Base-by-base conservation (phyloP, 1,140 invertebrate genomes). In the Trichogramma pretiosum region DNA sequence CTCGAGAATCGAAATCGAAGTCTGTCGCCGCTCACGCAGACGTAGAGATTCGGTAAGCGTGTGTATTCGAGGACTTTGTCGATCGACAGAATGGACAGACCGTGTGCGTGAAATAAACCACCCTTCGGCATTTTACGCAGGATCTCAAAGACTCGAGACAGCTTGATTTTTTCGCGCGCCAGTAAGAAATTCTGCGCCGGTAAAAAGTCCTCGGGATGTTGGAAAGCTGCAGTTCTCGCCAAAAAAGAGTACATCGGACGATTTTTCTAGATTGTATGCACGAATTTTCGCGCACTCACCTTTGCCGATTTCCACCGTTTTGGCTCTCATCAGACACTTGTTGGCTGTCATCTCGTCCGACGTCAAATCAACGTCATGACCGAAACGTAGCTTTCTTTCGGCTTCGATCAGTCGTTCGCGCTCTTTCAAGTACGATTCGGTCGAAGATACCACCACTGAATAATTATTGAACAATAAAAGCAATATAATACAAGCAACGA, bases 121-220 rank as follows among this genome's bases (percentile, higher is more conserved):
- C 85, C 87, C 72, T 84, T 83, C 1, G 83, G 83, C 70, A 86
- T 77, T 22, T 69, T 65, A 49, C 76, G 69, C n/a, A 90, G 78
- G 5, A 89, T 76, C 38, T 76, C 58, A 47, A 81, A 89, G 0
- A 89, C 77, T 44, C 74, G 62, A 0, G 84, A 85, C 1, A 72
- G 55, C 21, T 79, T 74, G 33, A 89, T 84, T 3, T 75, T 37
- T 0, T 67, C 42, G 55, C 78, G 83, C 0, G 76, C 76, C 2
- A 67, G 57, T 48, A 89, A 78, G 55, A 86, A 89, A 60, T 85
- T 81, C 10, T 70, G 63, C 0, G 77, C 75, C 0, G 84, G 78
- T 4, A 77, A 73, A 59, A 82, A 88, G 4, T 66, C 69, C 42
- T 68, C 60, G 2, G 78, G 78, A 18, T 78, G 65, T 13, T 65